Evolutionary conservation across 2,888 invertebrate genomes (phyloP), one percentile per base, ranked within the genome.

Genomic region (Eledona agricola): DNA sequence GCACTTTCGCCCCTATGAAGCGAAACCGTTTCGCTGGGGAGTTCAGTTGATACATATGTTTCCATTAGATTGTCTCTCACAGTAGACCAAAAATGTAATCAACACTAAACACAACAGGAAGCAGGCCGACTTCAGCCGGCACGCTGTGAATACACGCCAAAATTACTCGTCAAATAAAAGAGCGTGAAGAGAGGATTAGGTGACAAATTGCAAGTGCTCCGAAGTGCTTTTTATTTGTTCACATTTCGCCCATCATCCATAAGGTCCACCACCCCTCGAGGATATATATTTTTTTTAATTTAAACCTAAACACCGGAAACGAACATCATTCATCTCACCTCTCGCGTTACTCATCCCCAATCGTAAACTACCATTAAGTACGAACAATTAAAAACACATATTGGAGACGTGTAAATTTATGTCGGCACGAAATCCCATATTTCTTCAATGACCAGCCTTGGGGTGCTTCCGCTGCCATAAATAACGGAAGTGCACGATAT

Each of bases 141-240:
- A 42, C 13, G 13, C 53, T 49, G 15, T 51, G 42, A 51, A 55
- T 49, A 59, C 53, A 57, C 64, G 64, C 59, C 59, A 60, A 67
- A 69, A 69, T 68, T 69, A 66, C 65, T 69, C 64, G 66, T 67
- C 68, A 66, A 69, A 69, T 64, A 69, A 62, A 58, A 60, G 60
- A 67, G 68, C 66, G 67, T 69, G 70, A 70, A 69, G 70, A 66
- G 67, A 65, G 71, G 71, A 71, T 71, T 71, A 70, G 61, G 66
- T 70, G 70, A 70, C 71, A 71, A 71, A 71, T 71, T 71, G 70
- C 62, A 66, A 66, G 65, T 62, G 63, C 45, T 50, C 35, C 58
- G 56, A 62, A 65, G 66, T 66, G 67, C 62, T 66, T 66, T 69
- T 63, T 66, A 60, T 66, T 67, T 66, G 58, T 45, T 46, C 50